Evolutionary conservation across 2,888 invertebrate species (phyloP), one percentile per base, ranked within the genome.

Genomic region (Dicyrtomina minuta): DNA sequence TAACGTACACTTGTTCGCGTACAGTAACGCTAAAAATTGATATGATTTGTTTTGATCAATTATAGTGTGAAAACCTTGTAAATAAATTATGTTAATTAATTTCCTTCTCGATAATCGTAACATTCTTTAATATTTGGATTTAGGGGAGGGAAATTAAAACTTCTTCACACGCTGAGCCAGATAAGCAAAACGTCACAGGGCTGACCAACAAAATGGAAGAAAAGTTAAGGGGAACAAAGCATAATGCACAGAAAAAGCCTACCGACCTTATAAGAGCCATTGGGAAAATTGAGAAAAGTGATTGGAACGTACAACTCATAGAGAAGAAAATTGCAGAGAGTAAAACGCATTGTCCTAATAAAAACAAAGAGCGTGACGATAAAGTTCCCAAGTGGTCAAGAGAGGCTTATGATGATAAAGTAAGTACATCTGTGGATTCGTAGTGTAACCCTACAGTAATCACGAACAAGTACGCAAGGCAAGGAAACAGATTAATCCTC

Each of bases 301-400:
- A 95, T 82, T 94, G 94, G 93, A 93, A 94, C 82, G 89, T 94
- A 43, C 90, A 90, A 77, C 90, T 92, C 82, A 92, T 95, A 39
- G 93, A 95, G 80, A 89, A 91, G 81, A 93, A 94, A 83, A 93
- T 94, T 41, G 85, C 88, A 79, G 90, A 91, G 80, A 91, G 88
- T 79, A 87, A 88, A 79, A 84, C 76, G 26, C 75, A 72, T n/a
- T 70, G 68, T 22, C 55, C 66, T n/a, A 62, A 58, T 39, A 75
- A 73, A 82, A n/a, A n/a, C n/a, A 83, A 20, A 82, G 84, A 79
- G 82, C 53, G 84, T 10, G 85, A 86, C 58, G 90, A 91, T 79
- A 89, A 89, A 81, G 93, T 94, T 65, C 94, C 94, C 12, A 93
- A 93, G 81, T 94, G 94, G 94, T 93, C 91, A 81, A 87, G 89